Evolutionary conservation across 2,888 invertebrate genomes (phyloP).

Genomic region (Cyclophora punctaria): DNA sequence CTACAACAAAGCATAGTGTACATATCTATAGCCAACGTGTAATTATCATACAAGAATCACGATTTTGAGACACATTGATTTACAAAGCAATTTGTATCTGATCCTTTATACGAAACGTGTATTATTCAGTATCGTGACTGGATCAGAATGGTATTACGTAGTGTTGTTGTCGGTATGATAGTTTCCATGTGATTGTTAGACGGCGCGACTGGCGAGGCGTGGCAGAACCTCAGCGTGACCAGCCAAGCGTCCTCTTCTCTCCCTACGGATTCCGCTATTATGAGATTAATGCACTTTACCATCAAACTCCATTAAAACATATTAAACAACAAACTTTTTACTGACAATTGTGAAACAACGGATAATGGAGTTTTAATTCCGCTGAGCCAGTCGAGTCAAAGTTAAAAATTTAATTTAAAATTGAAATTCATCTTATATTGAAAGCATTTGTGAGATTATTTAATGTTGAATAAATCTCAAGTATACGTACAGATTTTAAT

Average conservation of each 20-base stretch:
- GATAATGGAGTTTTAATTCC: too few species aligned
- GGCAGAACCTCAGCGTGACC: conserved; percentile 33
- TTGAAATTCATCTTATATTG: conserved; percentile 7
- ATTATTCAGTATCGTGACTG: conserved; percentile 31
- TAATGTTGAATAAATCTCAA: conserved; percentile 2
- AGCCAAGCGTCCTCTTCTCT: conserved; percentile 43
- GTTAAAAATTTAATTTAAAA: conserved; percentile 4
- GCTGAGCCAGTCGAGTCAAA: too few species aligned
- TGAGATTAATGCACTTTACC: conserved; percentile 21
- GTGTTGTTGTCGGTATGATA: conserved; percentile 37
- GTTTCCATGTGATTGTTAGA: conserved; percentile 39
- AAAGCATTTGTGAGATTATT: neutral
- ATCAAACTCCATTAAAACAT: conserved; percentile 5
- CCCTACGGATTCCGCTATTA: conserved; percentile 36
- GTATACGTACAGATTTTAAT: too few species aligned
- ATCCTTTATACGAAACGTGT: conserved; percentile 26
- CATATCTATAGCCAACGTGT: neutral
- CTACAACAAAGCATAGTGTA: too few species aligned
- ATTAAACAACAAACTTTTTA: too few species aligned
- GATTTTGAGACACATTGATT: conserved; percentile 24
- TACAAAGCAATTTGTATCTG: conserved; percentile 20
- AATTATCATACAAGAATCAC: conserved; percentile 22
- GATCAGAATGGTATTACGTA: conserved; percentile 20
- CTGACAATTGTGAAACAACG: too few species aligned
- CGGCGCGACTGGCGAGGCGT: conserved; percentile 42